Evolutionary conservation across 2,113 vertebrate species (phyloP), one percentile per base, ranked within the genome.

Genomic region (Sebastes schlegelii): DNA sequence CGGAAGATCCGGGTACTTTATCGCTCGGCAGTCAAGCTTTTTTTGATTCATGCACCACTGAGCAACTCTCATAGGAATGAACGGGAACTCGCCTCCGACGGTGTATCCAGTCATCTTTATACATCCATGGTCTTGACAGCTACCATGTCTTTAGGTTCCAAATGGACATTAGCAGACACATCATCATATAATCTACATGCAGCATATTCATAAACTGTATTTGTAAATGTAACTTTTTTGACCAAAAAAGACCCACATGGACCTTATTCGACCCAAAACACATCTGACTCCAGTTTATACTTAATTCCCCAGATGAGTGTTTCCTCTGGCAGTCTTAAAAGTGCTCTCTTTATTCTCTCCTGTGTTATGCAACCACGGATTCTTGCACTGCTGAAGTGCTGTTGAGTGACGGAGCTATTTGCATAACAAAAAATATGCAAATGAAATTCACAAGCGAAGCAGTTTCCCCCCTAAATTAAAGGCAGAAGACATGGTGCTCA

Each of bases 391-490:
- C 26, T 60, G 13, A 58, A 54, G 40, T 74, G 55, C 73, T 58
- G 2, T 13, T 52, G 19, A 67, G 43, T 69, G 67, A 72, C 43
- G 2, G n/a, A 52, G 45, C 23, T 26, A 54, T 51, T 70, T 58
- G 48, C 66, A 76, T 73, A 16, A 75, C 17, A 69, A 76, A 69
- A 68, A 45, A 46, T 5, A 62, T 80, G 72, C 58, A 86, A 86
- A 82, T 70, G 0, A 2, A 14, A 55, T 77, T 73, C 11, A 52
- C 77, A 26, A 65, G 23, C n/a, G 34, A 65, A 72, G 68, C n/a
- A 13, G 0, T 21, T 77, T 62, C 8, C 14, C 3, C 1, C 8
- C 14, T 13, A 5, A 64, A 74, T 82, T 4, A 45, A 42, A 77
- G 8, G 2, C 51, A 6, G 12, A 74, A 43, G 58, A 70, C 86